Conservation (phyloP, 1,140 invertebrate genomes). For the Spodoptera litura region DNA sequence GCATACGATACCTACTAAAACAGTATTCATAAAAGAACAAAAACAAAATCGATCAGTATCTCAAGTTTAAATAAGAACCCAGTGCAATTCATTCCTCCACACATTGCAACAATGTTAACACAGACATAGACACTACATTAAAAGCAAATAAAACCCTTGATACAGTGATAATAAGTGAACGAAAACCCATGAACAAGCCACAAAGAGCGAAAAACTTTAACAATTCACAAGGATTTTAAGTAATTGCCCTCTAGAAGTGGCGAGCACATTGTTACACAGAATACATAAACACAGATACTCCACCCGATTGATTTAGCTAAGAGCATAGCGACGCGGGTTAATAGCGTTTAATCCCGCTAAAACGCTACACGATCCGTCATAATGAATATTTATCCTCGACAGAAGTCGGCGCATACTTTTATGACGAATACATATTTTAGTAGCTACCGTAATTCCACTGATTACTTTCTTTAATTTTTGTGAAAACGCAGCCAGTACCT, state of each 20-base stretch:
- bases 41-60: no score
- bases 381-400: slow-evolving; percentile 85
- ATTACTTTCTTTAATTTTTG: slow-evolving; percentile 85
- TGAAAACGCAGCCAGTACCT: slow-evolving; percentile 75
- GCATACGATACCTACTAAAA: no score
- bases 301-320: slow-evolving; percentile 76
- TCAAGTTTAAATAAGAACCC: no score
- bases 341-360: slow-evolving; percentile 85
- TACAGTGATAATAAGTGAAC: background rate
- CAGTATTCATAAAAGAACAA: no score
- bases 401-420: slow-evolving; percentile 83
- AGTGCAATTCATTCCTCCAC: no score
- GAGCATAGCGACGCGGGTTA: slow-evolving; percentile 75
- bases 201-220: slow-evolving; percentile 21
- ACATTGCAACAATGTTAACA: no score
- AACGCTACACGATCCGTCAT: slow-evolving; percentile 83
- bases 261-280: slow-evolving; percentile 23
- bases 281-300: slow-evolving; percentile 40
- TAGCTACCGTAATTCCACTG: slow-evolving; percentile 82
- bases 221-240: slow-evolving; percentile 30
- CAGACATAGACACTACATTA: background rate
- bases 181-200: background rate
- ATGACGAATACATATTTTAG: slow-evolving; percentile 85
- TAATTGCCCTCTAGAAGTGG: slow-evolving; percentile 29
- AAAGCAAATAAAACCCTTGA: background rate